Percentiles rank a stretch among this genome's conserved stretches.
Conservation (phyloP, 2,888 invertebrate species). For the Colletes collaris region DNA sequence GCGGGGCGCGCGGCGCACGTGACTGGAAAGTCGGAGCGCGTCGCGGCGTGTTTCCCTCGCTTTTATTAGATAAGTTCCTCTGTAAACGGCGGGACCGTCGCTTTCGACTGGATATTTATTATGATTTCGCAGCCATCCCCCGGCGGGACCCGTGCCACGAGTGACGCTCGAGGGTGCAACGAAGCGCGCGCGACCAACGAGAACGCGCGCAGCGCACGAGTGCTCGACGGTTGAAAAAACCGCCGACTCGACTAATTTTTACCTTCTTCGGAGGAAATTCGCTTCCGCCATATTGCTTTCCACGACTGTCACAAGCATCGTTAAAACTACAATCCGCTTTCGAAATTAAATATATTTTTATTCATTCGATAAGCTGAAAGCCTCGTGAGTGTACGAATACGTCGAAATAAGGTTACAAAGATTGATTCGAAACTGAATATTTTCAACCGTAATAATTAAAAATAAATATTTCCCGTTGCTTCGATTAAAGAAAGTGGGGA, state of each 20-base stretch:
- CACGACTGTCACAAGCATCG: no score
- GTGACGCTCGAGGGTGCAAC: conserved; percentile 43
- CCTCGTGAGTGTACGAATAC: no score
- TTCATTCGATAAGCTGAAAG: no score
- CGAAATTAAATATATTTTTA: no score
- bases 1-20: conserved; percentile 8
- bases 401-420: no score
- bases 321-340: no score
- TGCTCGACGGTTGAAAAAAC: conserved; percentile 22
- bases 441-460: no score
- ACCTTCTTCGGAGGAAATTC: background rate
- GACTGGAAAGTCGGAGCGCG: conserved; percentile 14
- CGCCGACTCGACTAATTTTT: conserved; percentile 30
- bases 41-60: conserved; percentile 25
- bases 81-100: conserved; percentile 65
- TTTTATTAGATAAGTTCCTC: conserved; percentile 71
- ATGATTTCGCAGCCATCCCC: conserved; percentile 52
- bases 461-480: no score
- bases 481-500: background rate
- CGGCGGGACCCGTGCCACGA: conserved; percentile 7
- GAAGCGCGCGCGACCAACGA: conserved; percentile 6
- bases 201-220: background rate
- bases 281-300: background rate
- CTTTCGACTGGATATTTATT: conserved; percentile 70
- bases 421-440: no score